Percentiles rank a stretch among this genome's conserved stretches.
These are phyloP conservation scores for Isurus oxyrinchus DNA, from an alignment of 2,113 vertebrate genomes.

Conservation along the genomic window DNA sequence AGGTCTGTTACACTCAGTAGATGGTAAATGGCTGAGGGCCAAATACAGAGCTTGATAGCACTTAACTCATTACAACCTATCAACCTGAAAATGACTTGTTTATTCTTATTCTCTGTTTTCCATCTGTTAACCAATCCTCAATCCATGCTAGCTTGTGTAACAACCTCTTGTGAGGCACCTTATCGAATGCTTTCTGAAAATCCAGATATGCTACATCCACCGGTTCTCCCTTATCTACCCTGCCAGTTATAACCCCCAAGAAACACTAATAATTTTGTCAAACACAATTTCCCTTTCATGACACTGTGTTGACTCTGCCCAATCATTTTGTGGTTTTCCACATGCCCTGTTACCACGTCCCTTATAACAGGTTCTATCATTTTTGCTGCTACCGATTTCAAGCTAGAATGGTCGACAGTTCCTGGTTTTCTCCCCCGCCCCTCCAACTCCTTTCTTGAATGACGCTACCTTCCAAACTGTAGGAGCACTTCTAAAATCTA, in stretches of 20 bases:
- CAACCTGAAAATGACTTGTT: neutral
- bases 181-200: too few relatives aligned
- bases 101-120: too few relatives aligned
- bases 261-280: neutral
- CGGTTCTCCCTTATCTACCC: too few relatives aligned
- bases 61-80: neutral
- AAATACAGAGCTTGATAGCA: neutral
- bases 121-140: too few relatives aligned
- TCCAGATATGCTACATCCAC: too few relatives aligned
- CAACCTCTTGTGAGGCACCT: neutral
- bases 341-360: neutral
- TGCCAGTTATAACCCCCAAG: neutral
- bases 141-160: neutral
- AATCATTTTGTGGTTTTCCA: neutral
- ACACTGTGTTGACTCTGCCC: neutral
- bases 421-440: neutral
- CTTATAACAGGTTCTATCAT: neutral
- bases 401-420: neutral
- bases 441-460: neutral
- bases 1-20: neutral
- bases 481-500: neutral
- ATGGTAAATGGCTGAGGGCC: neutral
- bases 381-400: neutral
- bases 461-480: neutral
- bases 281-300: neutral